A percentile compares a stretch with the other conserved stretches of the same genome.
These are phyloP conservation scores for Sycobia sp. DNA, from an alignment of 1,140 invertebrate species.

Conservation along the genomic window DNA sequence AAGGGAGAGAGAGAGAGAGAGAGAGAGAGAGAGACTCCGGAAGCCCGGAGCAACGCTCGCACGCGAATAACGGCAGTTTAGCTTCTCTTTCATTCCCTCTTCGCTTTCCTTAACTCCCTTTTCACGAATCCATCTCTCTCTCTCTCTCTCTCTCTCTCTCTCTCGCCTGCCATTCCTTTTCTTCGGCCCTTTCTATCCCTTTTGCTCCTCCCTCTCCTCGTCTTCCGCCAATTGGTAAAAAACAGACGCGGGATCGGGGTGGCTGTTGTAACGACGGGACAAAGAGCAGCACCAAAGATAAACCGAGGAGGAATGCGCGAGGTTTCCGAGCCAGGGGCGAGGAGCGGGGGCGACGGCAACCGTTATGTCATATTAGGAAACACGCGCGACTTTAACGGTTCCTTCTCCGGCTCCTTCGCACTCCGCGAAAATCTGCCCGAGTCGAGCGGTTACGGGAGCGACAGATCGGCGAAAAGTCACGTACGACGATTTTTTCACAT, in stretches of 20 bases:
- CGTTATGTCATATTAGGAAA: conserved; percentile 62
- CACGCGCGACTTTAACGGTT: conserved; percentile 56
- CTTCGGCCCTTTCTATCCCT: background rate
- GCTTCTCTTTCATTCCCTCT: conserved; percentile 27
- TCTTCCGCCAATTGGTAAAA: no score
- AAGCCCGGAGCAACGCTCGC: conserved; percentile 10
- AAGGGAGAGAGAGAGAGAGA: background rate
- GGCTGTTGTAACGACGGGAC: background rate
- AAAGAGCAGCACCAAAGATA: background rate
- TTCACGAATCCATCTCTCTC: conserved; percentile 14
- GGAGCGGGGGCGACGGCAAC: conserved; percentile 39
- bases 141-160: no score
- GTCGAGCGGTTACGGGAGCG: background rate
- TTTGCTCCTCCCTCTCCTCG: background rate
- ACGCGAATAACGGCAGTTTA: conserved; percentile 29
- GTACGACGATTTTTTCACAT: no score
- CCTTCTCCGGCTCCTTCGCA: background rate
- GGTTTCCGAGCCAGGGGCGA: conserved; percentile 27
- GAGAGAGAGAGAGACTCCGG: conserved; percentile 5
- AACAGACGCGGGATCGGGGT: no score
- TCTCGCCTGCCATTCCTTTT: no score
- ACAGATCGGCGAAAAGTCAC: background rate
- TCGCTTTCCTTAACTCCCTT: conserved; percentile 32
- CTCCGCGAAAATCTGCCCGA: background rate
- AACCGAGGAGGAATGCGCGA: background rate